Base-by-base conservation (phyloP, 2,888 invertebrate species). In the Lottia scabra region DNA sequence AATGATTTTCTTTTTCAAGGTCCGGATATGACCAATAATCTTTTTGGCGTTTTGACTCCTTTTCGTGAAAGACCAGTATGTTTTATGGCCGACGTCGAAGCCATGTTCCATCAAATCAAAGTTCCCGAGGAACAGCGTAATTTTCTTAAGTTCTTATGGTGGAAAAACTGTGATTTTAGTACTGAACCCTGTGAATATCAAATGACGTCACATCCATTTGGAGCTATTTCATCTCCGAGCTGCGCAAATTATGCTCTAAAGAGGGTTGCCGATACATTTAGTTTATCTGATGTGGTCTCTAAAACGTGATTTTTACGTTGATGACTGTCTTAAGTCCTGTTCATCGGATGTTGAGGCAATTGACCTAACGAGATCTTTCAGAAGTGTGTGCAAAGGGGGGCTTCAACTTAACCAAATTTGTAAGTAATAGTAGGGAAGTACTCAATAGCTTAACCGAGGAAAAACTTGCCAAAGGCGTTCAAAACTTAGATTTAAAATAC, bases 141-240 rank as follows among this genome's bases (percentile, higher is more conserved):
- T 27, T 77, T 45, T 63, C 62, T 79, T 1, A 30, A 75, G 19
- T 80, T 78, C 56, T 56, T 76, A 1, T 78, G 75, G 77, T 78
- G 73, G 72, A 63, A 69, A 12, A 48, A 73, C 46, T 65, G 65
- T 16, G 48, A 68, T 26, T n/a, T 48, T 16, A 19, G 6, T 63
- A 16, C 15, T 1, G 23, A 72, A 63, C 74, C 74, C 27, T 30
- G 8, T 23, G 16, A 16, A 16, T 72, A 56, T 63, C 6, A 43
- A n/a, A 74, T 74, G 74, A 45, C 46, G 5, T 71, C 72, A 26
- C 74, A 74, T 45, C 56, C 62, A 10, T 78, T 78, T 63, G 75
- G 77, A 19, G 76, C 77, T 16, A 66, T 67, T 5, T 80, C 79
- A 2, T 78, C 78, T 0, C 79, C 65, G 23, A 56, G 38, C 38